These are phyloP conservation scores for Polyergus mexicanus DNA, from an alignment of 1,140 invertebrate species.

Conservation along the genomic window DNA sequence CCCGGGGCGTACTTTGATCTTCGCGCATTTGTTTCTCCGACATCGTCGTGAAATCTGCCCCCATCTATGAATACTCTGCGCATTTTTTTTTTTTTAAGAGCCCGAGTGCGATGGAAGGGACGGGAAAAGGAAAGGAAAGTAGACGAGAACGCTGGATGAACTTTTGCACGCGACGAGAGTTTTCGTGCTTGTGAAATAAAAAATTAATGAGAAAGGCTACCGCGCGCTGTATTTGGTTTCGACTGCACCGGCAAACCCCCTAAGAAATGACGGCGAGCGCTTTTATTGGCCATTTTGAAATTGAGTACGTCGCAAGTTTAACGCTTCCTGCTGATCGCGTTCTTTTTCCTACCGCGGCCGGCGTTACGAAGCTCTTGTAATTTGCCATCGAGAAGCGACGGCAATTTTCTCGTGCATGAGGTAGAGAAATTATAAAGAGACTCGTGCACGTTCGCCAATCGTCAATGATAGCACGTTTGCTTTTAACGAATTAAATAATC, in stretches of 20 bases:
- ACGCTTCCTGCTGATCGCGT: slow-evolving; percentile 57
- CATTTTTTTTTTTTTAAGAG: slow-evolving; percentile 68
- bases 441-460: background rate
- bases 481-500: slow-evolving; percentile 26
- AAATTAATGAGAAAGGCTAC: slow-evolving; percentile 84
- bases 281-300: slow-evolving; percentile 74
- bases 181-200: slow-evolving; percentile 84
- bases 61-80: slow-evolving; percentile 73
- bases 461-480: slow-evolving; percentile 1
- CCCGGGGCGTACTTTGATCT: slow-evolving; percentile 83
- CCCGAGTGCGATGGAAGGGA: background rate
- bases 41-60: slow-evolving; percentile 35
- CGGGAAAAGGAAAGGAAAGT: slow-evolving; percentile 21
- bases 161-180: slow-evolving; percentile 79
- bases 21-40: slow-evolving; percentile 69
- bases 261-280: slow-evolving; percentile 68
- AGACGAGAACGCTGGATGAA: slow-evolving; percentile 72
- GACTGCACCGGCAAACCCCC: slow-evolving; percentile 36
- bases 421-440: slow-evolving; percentile 24
- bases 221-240: slow-evolving; percentile 77
- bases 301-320: slow-evolving; percentile 70
- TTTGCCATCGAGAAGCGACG: slow-evolving; percentile 49
- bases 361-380: slow-evolving; percentile 65
- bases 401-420: slow-evolving; percentile 63
- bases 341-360: slow-evolving; percentile 47